Evolutionary conservation across 2,797 vertebrate genomes (phyloP).

Genomic region (Platyrinchus mystaceus): DNA sequence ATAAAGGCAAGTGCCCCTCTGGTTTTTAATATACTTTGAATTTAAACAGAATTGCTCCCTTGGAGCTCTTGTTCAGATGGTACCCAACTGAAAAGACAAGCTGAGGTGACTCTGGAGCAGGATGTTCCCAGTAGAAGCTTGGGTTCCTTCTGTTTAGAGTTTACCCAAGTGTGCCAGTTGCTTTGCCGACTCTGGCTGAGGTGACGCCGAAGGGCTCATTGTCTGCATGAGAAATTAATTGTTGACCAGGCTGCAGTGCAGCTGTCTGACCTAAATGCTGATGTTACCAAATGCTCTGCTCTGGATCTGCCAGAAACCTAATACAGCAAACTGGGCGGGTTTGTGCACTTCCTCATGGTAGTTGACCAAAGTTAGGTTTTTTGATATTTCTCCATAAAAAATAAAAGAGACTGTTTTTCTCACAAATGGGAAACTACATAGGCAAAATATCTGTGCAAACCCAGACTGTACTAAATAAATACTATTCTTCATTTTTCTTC

Average conservation of each 20-base stretch:
- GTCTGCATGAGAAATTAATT: not conserved
- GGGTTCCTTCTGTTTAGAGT: not conserved
- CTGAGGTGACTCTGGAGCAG: not conserved
- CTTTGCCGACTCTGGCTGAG: not conserved
- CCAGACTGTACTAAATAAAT: not conserved
- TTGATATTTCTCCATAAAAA: not conserved
- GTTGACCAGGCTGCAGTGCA: not conserved
- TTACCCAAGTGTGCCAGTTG: not conserved
- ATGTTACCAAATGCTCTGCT: not conserved
- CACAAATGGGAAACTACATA: not conserved
- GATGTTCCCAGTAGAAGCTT: not conserved
- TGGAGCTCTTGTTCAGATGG: not conserved
- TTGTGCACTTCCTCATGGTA: not conserved
- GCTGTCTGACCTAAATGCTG: slow-evolving; percentile 11
- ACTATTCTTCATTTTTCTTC: not conserved
- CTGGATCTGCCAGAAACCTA: not conserved
- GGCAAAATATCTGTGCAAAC: not conserved
- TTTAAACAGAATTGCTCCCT: not conserved
- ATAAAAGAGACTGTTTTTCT: not conserved
- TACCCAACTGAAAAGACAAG: not conserved
- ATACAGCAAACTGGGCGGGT: not conserved
- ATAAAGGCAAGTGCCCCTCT: not conserved
- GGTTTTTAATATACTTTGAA: not conserved
- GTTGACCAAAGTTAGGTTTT: not conserved
- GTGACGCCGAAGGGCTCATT: not conserved